Percentiles rank a stretch among this genome's conserved stretches.
These are phyloP conservation scores for Catotricha subobsoleta DNA, from an alignment of 2,888 invertebrate species.

Conservation along the genomic window DNA sequence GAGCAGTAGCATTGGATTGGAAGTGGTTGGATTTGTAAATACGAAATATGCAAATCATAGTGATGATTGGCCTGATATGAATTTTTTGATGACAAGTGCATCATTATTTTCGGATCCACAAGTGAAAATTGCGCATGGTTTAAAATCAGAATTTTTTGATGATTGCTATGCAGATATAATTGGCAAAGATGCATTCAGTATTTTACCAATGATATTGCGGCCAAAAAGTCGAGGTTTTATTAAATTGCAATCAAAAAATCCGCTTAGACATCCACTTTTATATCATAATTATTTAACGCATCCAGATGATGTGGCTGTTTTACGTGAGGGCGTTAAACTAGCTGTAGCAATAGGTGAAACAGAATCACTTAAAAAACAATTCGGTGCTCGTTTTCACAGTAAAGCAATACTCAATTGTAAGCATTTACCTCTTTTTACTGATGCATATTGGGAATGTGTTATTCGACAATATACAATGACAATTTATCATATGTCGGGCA, in stretches of 20 bases:
- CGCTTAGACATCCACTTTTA: constrained; percentile 65
- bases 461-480: constrained; percentile 71
- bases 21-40: constrained; percentile 72
- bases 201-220: constrained; percentile 77
- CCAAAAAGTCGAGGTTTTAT: constrained; percentile 69
- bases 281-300: constrained; percentile 85
- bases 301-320: constrained; percentile 62
- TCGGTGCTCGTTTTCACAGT: constrained; percentile 58
- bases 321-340: constrained; percentile 74
- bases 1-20: constrained; percentile 71
- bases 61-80: constrained; percentile 84
- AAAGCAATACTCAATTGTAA: constrained; percentile 67
- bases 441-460: constrained; percentile 75
- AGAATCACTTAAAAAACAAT: constrained; percentile 54
- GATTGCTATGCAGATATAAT: constrained; percentile 53
- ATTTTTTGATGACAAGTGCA: constrained; percentile 73
- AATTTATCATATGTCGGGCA: constrained; percentile 71
- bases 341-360: constrained; percentile 67
- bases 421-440: constrained; percentile 55
- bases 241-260: constrained; percentile 48
- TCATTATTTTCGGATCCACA: constrained; percentile 64
- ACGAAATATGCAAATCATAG: constrained; percentile 74
- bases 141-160: constrained; percentile 64
- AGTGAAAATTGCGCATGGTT: constrained; percentile 61
- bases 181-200: constrained; percentile 57